Evolutionary conservation across 2,888 invertebrate genomes (phyloP), one percentile per base, ranked within the genome.

Genomic region (Philereme vetulata): DNA sequence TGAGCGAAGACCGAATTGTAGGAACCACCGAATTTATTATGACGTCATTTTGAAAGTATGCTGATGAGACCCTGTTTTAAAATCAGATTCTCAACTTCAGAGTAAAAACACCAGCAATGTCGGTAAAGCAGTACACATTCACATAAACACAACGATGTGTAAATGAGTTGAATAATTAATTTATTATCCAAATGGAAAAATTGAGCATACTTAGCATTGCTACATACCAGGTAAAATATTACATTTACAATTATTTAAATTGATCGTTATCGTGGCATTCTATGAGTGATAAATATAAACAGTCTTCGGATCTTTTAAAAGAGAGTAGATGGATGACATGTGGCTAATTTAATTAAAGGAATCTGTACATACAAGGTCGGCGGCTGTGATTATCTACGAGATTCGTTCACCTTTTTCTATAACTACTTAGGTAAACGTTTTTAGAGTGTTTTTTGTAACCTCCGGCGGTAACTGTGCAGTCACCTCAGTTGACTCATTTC

Each of bases 41-140:
- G 89, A 90, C 88, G 89, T 86, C 84, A 87, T 82, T 81, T 82
- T 80, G 85, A 88, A 90, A 88, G 88, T 84, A 89, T 87, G 85
- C 72, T 51, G 48, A 45, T 45, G 62, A 79, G 62, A 79, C 76
- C 76, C 81, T 85, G 82, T 79, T 86, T 84, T 74, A 79, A 80
- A 87, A 84, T 84, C 84, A 78, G 82, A 79, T 84, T 81, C 70
- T 77, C 44, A 38, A 80, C 73, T 56, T 61, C 51, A 62, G 45
- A 33, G 58, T 33, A 56, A 68, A 66, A 56, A 70, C 56, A 66
- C 62, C 51, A 45, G 51, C 47, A 58, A 52, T 51, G 71, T 74
- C 71, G 70, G 66, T 74, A 70, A 71, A 74, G 64, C 70, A 71
- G 72, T 65, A 56, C 35, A 42, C 33, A 10, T 44, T 21, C 4